Evolutionary conservation across 53 echinoderm and acorn worm genomes (phyloP).

Genomic region (Actinopyga echinites): DNA sequence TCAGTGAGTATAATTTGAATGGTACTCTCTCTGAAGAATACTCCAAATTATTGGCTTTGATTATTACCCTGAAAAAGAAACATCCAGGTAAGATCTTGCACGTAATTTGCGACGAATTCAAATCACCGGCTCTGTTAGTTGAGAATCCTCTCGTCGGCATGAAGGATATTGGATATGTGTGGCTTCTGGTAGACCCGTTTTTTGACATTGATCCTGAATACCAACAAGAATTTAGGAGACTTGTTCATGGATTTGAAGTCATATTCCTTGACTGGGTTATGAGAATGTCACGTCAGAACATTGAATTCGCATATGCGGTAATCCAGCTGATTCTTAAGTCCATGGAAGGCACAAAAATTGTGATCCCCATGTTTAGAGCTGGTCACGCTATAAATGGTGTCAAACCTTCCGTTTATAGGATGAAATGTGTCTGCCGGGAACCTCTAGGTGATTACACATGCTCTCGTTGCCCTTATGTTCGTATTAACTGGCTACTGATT

Average conservation of each 20-base stretch:
- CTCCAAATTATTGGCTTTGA: neutral
- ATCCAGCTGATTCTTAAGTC: neutral
- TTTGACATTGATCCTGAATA: neutral
- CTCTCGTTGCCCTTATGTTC: neutral
- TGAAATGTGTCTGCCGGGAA: neutral
- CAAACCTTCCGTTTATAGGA: neutral
- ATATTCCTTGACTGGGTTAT: slow-evolving; percentile 7
- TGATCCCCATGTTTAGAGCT: neutral
- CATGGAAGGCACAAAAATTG: neutral
- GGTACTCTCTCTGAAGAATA: neutral
- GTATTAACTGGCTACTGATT: neutral
- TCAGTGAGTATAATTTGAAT: too few relatives aligned
- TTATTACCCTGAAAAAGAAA: neutral
- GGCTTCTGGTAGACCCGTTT: neutral
- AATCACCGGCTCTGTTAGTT: neutral
- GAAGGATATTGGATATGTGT: neutral
- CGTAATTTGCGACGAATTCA: neutral
- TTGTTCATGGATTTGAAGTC: neutral
- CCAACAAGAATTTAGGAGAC: neutral
- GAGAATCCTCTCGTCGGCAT: slow-evolving; percentile 5
- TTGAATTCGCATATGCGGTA: neutral
- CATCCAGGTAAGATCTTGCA: slow-evolving; percentile 7
- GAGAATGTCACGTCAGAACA: slow-evolving; percentile 12
- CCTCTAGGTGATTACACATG: neutral
- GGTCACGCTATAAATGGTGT: neutral